Conservation (phyloP, 2,113 vertebrate species). For the Lamprologus callipterus region DNA sequence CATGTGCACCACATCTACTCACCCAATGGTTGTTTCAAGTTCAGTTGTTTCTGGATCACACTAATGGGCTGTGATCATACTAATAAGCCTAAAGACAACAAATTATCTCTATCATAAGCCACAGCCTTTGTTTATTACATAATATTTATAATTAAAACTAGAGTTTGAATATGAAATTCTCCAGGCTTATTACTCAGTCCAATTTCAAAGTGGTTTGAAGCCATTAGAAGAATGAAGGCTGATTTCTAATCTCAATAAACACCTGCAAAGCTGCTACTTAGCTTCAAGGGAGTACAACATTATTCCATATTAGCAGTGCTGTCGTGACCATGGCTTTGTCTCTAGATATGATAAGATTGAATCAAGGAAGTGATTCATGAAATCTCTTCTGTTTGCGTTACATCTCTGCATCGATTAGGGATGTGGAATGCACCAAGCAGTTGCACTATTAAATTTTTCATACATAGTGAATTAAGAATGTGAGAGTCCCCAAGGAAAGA, state of each 20-base stretch:
- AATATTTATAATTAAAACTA: conserved; percentile 10
- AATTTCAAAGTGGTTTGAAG: conserved; percentile 56
- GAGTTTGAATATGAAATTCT: not conserved
- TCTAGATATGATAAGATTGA: not conserved
- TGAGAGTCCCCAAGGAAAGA: not conserved
- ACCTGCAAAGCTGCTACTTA: conserved; percentile 29
- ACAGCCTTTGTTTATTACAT: conserved; percentile 17
- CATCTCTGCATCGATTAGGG: conserved; percentile 31
- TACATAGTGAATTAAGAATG: conserved; percentile 44
- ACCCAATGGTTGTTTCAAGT: not conserved
- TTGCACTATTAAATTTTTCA: conserved; percentile 52
- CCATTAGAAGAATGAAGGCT: conserved; percentile 28
- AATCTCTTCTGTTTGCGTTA: conserved; percentile 37
- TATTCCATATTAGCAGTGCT: conserved; percentile 18
- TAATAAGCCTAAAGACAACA: not conserved
- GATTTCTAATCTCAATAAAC: conserved; percentile 44
- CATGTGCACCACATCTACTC: not conserved
- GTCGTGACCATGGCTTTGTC: conserved; percentile 4
- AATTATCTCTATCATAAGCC: not conserved
- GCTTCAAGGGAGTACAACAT: conserved; percentile 26
- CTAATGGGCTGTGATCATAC: not conserved
- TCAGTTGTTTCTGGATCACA: not conserved
- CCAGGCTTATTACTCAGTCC: conserved; percentile 28
- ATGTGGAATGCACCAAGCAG: conserved; percentile 22
- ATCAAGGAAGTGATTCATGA: conserved; percentile 14